A percentile compares a stretch with the other conserved stretches of the same genome.
These are phyloP conservation scores for Dendrolimus houi DNA, from an alignment of 2,888 invertebrate species.

Conservation along the genomic window DNA sequence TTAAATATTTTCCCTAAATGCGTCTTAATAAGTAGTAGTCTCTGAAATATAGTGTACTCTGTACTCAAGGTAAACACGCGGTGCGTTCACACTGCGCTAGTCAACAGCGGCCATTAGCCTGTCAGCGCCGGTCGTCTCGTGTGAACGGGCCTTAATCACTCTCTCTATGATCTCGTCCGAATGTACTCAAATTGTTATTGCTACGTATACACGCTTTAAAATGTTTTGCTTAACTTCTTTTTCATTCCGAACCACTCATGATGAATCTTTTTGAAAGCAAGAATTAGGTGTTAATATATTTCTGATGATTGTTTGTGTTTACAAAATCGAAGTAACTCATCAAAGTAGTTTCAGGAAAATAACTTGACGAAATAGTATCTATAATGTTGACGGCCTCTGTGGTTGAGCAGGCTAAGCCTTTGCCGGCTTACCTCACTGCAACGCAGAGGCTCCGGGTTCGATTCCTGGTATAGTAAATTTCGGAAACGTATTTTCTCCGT, in stretches of 20 bases:
- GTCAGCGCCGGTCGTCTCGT: constrained; percentile 9
- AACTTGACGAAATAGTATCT: not conserved
- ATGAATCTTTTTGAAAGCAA: not conserved
- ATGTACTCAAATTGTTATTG: not conserved
- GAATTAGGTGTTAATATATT: not conserved
- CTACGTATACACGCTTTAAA: not conserved
- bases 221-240: not conserved
- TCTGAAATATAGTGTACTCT: constrained; percentile 13
- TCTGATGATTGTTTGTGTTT: not conserved
- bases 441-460: too few relatives aligned
- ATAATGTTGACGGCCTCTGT: too few relatives aligned
- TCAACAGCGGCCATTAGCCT: constrained; percentile 13
- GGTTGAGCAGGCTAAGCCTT: too few relatives aligned
- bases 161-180: constrained; percentile 4
- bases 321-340: not conserved
- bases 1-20: too few relatives aligned
- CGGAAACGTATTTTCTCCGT: too few relatives aligned
- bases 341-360: not conserved
- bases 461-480: too few relatives aligned
- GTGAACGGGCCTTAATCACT: constrained; percentile 12
- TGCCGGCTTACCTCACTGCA: too few relatives aligned
- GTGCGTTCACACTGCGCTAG: constrained; percentile 12
- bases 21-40: not conserved
- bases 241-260: not conserved
- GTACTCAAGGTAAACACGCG: constrained; percentile 7